Conservation (phyloP, 2,113 vertebrate species). For the Balaenoptera acutorostrata region DNA sequence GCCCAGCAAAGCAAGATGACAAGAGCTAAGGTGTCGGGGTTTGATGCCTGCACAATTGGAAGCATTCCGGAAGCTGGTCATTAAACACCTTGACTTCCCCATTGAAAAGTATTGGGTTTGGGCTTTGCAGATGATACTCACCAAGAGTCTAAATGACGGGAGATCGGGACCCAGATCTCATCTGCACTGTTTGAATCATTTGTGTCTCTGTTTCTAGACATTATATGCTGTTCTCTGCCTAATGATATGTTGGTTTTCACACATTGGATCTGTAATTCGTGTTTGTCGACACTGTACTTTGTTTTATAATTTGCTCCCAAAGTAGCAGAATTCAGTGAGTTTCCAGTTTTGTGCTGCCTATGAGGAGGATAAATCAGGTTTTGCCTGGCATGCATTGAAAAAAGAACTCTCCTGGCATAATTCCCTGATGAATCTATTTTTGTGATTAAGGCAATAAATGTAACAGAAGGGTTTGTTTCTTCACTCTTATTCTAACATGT, state of each 20-base stretch:
- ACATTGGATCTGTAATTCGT: not conserved
- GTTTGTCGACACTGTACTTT: not conserved
- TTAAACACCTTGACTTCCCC: not conserved
- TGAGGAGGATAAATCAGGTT: not conserved
- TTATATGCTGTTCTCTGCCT: not conserved
- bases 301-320: slow-evolving; percentile 38
- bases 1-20: not conserved
- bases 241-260: not conserved
- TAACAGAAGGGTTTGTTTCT: not conserved
- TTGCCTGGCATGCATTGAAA: not conserved
- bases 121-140: not conserved
- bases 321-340: not conserved
- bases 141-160: not conserved
- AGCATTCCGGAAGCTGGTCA: not conserved
- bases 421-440: slow-evolving; percentile 43
- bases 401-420: not conserved
- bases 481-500: not conserved
- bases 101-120: slow-evolving; percentile 17
- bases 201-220: not conserved
- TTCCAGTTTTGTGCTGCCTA: not conserved
- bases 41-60: not conserved
- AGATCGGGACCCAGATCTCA: not conserved
- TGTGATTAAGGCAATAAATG: slow-evolving; percentile 25
- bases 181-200: not conserved
- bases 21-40: not conserved